A percentile compares a stretch with the other conserved stretches of the same genome.
Evolutionary conservation across 2,113 vertebrate species (phyloP).

Genomic region (Apteryx owenii): DNA sequence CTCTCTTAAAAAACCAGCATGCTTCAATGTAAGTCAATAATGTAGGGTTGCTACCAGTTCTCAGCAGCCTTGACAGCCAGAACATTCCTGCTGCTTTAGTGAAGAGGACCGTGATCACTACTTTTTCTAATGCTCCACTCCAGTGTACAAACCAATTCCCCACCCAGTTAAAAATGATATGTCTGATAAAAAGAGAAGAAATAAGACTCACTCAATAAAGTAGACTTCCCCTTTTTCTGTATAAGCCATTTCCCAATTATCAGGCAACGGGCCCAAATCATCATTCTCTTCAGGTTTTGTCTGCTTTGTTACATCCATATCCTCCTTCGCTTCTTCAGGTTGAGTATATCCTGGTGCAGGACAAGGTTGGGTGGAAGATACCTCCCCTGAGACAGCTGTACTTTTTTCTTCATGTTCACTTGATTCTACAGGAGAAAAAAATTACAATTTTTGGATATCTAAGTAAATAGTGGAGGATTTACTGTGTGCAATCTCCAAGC

Average conservation of each 20-base stretch:
- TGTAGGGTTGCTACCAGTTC: background rate
- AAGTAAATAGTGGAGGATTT: background rate
- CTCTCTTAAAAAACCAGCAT: background rate
- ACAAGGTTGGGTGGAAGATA: conserved; percentile 79
- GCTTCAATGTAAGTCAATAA: background rate
- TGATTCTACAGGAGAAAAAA: conserved; percentile 84
- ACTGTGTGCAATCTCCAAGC: background rate
- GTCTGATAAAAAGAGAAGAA: conserved; percentile 1
- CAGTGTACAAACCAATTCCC: background rate
- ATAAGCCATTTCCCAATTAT: conserved; percentile 99
- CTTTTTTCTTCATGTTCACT: conserved; percentile 96
- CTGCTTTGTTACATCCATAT: conserved; percentile 82
- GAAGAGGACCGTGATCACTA: background rate
- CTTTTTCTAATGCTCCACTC: background rate
- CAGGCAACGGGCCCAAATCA: conserved; percentile 90
- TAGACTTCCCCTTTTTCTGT: conserved; percentile 99
- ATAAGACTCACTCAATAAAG: conserved; percentile 94
- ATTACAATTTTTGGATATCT: background rate
- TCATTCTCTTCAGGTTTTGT: conserved; percentile 89
- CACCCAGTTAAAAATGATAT: background rate
- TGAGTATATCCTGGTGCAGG: conserved; percentile 83
- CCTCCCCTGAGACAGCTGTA: conserved; percentile 87
- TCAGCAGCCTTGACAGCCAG: background rate
- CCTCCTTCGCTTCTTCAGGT: conserved; percentile 84
- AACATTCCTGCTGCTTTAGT: background rate